These are phyloP conservation scores for Brotula barbata DNA, from an alignment of 2,797 vertebrate genomes.

Conservation along the genomic window DNA sequence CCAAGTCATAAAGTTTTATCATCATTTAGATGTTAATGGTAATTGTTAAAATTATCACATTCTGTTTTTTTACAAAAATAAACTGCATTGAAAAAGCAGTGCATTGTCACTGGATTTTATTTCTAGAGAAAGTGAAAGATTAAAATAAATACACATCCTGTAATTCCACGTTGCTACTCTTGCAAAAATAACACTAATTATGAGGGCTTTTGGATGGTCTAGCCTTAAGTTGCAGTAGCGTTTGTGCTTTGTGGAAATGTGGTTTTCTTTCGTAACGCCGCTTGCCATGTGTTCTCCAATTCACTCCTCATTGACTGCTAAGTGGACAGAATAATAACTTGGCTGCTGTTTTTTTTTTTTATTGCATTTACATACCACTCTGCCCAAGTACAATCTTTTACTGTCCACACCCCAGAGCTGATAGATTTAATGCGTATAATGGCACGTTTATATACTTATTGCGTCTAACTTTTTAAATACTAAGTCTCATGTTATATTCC, in stretches of 20 bases:
- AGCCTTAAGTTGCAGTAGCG: conserved; percentile 26
- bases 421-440: conserved; percentile 58
- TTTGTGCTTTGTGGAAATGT: conserved; percentile 41
- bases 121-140: conserved; percentile 24
- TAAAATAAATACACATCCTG: conserved; percentile 39
- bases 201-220: conserved; percentile 30
- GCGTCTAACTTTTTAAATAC: conserved; percentile 44
- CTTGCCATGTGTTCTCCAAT: conserved; percentile 52
- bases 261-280: conserved; percentile 40
- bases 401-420: conserved; percentile 31
- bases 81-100: conserved; percentile 14
- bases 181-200: conserved; percentile 57
- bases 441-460: conserved; percentile 44
- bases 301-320: conserved; percentile 54
- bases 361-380: conserved; percentile 30
- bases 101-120: conserved; percentile 41
- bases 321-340: conserved; percentile 57
- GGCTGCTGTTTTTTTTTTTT: conserved; percentile 24
- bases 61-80: conserved; percentile 18
- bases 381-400: conserved; percentile 30
- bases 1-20: conserved; percentile 20
- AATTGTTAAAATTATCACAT: conserved; percentile 16
- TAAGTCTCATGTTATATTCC: conserved; percentile 43
- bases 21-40: conserved; percentile 13
- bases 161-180: conserved; percentile 39